A percentile compares a stretch with the other conserved stretches of the same genome.
These are phyloP conservation scores for Drosophila gaucha DNA, from an alignment of 2,888 invertebrate species.

Conservation along the genomic window DNA sequence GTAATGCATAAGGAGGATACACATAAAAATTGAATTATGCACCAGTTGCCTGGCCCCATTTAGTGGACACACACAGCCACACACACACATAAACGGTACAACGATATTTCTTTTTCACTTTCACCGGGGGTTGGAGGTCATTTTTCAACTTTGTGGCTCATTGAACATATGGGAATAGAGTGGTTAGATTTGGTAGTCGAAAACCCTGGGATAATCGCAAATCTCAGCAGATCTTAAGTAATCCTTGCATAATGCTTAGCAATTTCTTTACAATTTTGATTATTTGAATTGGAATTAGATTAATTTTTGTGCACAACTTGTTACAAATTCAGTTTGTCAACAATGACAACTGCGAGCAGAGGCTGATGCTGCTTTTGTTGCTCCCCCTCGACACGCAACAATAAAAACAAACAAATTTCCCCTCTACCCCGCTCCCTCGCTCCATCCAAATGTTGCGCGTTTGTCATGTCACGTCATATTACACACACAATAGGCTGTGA, in stretches of 20 bases:
- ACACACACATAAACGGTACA: too few relatives aligned
- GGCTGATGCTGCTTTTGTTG: slow-evolving; percentile 8
- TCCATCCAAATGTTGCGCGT: slow-evolving; percentile 43
- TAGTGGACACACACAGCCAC: slow-evolving; percentile 25
- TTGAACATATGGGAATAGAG: slow-evolving; percentile 45
- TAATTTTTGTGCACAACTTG: slow-evolving; percentile 51
- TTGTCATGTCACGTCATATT: slow-evolving; percentile 75
- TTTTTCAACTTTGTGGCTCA: slow-evolving; percentile 61
- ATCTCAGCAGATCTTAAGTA: slow-evolving; percentile 12
- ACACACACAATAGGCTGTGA: slow-evolving; percentile 60
- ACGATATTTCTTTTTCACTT: slow-evolving; percentile 35
- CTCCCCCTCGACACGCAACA: slow-evolving; percentile 59
- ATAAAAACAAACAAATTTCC: slow-evolving; percentile 34
- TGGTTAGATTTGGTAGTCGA: slow-evolving; percentile 8
- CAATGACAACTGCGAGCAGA: slow-evolving; percentile 23
- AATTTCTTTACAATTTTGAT: slow-evolving; percentile 38
- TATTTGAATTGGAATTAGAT: slow-evolving; percentile 66
- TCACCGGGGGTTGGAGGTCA: slow-evolving; percentile 4
- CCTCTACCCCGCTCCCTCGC: neutral
- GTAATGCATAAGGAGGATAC: slow-evolving; percentile 43
- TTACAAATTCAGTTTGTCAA: slow-evolving; percentile 51
- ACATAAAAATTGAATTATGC: slow-evolving; percentile 69
- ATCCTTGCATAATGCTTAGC: slow-evolving; percentile 25
- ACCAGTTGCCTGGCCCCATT: slow-evolving; percentile 46
- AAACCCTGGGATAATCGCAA: slow-evolving; percentile 10